Base-by-base conservation (phyloP, 2,797 vertebrate genomes). In the Artibeus lituratus region DNA sequence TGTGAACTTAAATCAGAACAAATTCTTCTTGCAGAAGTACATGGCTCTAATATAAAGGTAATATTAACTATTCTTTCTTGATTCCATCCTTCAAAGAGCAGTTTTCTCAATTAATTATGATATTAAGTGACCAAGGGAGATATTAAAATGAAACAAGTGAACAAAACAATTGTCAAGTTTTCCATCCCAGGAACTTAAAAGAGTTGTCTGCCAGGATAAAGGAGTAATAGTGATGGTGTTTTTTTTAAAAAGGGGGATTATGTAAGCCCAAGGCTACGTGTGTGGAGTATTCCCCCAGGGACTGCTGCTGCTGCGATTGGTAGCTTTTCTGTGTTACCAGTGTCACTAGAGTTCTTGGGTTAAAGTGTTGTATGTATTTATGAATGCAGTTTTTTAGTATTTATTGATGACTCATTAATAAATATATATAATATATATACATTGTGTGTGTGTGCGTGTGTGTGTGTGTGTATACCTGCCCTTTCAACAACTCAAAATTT, bases 31-130 rank as follows among this genome's bases (percentile, higher is more conserved):
- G 99, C 99, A 73, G 99, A 99, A 98, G 99, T 99, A 84, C 99
- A 99, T 94, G 98, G 99, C 73, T 99, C 99, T 81, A 99, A 99
- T 97, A 99, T 99, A 98, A 99, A 99, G 99, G 99, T 99, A 97
- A 98, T 96, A 81, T 86, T 2, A 3, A 10, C 65, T 88, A 1
- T 10, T 89, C 53, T 21, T 18, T 96, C 78, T 70, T 14, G 42
- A 80, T 76, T 96, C 29, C 16, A 12, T 95, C n/a, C 37, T 90
- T 91, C 10, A 74, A 65, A 91, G n/a, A 85, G 87, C 55, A 82
- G 9, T 73, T 96, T 94, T 84, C 53, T 78, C 5, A 35, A 16
- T 95, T 73, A 47, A 87, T 67, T 93, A 35, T 82, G 85, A 74
- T 47, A 55, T 94, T 93, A 91, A 87, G 47, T 96, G 53, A 65